phyloP scores from a whole-genome alignment of 2,113 vertebrate species.

The Xiphophorus hellerii region DNA sequence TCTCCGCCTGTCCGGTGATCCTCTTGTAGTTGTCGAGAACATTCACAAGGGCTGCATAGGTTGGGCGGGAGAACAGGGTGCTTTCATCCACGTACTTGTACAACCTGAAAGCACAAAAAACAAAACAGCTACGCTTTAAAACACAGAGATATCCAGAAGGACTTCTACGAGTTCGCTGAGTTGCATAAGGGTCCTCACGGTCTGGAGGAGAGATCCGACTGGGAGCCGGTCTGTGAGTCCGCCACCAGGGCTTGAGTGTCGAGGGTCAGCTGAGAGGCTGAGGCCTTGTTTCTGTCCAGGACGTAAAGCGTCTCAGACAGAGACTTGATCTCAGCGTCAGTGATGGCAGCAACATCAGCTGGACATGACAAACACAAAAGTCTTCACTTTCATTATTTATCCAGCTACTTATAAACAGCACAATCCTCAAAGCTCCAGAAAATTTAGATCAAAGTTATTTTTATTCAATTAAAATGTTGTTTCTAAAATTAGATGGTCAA shows the following conservation, averaged over 20 bases:
- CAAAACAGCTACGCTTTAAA: not conserved
- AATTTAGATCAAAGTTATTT: too few species aligned
- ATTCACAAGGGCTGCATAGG: conserved; percentile 85
- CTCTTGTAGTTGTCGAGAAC: conserved; percentile 91
- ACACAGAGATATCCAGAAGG: not conserved
- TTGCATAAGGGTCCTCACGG: conserved; percentile 78
- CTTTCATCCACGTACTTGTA: conserved; percentile 85
- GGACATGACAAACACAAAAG: not conserved
- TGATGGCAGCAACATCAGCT: conserved; percentile 49
- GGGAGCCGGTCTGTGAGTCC: conserved; percentile 64
- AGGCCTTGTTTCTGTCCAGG: conserved; percentile 87
- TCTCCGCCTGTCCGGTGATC: conserved; percentile 83
- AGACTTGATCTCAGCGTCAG: conserved; percentile 80
- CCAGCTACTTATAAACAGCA: too few species aligned
- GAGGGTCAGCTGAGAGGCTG: conserved; percentile 77
- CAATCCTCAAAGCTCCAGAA: too few species aligned
- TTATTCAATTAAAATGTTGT: too few species aligned
- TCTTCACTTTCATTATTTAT: too few species aligned
- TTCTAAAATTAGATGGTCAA: too few species aligned
- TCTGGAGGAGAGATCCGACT: conserved; percentile 74
- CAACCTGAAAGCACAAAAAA: conserved; percentile 75
- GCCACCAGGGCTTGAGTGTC: conserved; percentile 81
- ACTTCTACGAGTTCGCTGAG: not conserved
- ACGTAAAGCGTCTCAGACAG: conserved; percentile 86
- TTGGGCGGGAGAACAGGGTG: conserved; percentile 88